Evolutionary conservation across 2,113 vertebrate genomes (phyloP).

Genomic region (Tapirus terrestris): DNA sequence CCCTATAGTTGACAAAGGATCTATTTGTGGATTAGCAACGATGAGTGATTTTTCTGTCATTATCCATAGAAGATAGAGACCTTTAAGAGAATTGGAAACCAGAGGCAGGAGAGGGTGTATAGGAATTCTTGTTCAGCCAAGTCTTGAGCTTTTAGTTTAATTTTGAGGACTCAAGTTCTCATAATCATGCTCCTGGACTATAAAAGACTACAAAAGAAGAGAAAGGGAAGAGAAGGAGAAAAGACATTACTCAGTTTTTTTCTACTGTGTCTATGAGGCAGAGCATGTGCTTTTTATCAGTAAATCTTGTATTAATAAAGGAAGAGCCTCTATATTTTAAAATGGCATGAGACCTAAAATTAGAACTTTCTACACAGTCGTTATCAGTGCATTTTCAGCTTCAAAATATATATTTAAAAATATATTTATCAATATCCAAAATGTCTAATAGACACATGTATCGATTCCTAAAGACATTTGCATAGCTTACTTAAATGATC

Average conservation of each 20-base stretch:
- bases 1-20: background rate
- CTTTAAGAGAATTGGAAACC: background rate
- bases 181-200: background rate
- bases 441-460: background rate
- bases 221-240: background rate
- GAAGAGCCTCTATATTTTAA: background rate
- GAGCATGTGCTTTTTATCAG: background rate
- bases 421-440: constrained; percentile 48
- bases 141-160: background rate
- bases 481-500: background rate
- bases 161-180: background rate
- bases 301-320: constrained; percentile 22
- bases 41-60: constrained; percentile 60
- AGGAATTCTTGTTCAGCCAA: background rate
- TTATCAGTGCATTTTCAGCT: background rate
- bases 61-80: background rate
- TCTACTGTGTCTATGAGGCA: background rate
- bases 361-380: background rate
- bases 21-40: constrained; percentile 38
- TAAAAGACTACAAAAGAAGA: background rate
- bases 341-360: constrained; percentile 37
- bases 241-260: background rate
- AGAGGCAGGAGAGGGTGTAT: background rate
- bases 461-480: constrained; percentile 1
- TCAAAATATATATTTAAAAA: background rate